Evolutionary conservation across 1,140 invertebrate genomes (phyloP), one percentile per base, ranked within the genome.

Genomic region (Leptopilina boulardi): DNA sequence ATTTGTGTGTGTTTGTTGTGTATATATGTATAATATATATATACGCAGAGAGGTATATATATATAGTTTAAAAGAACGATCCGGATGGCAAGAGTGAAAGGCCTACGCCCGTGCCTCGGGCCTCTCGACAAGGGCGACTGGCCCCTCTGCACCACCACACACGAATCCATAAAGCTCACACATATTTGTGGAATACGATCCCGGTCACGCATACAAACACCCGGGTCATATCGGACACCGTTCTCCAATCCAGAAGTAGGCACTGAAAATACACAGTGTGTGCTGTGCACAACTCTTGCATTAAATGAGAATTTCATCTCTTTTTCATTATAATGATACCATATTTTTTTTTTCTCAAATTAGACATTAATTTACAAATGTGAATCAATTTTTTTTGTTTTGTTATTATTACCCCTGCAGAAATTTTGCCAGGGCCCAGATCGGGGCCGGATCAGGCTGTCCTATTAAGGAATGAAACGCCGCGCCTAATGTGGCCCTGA

Each of bases 21-120:
- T 3, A 30, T 30, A 30, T 30, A 30, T 71, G 66, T 42, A 70
- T 23, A n/a, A n/a, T n/a, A n/a, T n/a, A n/a, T n/a, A n/a, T n/a
- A n/a, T n/a, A n/a, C 70, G 72, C 23, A 56, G 77, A 77, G 76
- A 73, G 73, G 77, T 78, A 80, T 79, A 75, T 79, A n/a, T 80
- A 78, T 82, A 56, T 79, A 79, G 82, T 78, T 75, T 6, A 38
- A 80, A 80, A 71, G 80, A 83, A 77, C 80, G 80, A 82, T 82
- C 88, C 88, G 89, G 89, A 90, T 90, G 89, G 89, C 89, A 89
- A 88, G 89, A 90, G 89, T 91, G 90, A 91, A 91, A 91, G 90
- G 90, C 89, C 90, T 88, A 91, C 90, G 90, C 90, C 90, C 89
- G 90, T 91, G 90, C 90, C 90, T 90, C 87, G 76, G 90, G 90